A percentile compares a stretch with the other conserved stretches of the same genome.
Evolutionary conservation across 1,140 invertebrate species (phyloP).

Genomic region (Cepaea nemoralis): DNA sequence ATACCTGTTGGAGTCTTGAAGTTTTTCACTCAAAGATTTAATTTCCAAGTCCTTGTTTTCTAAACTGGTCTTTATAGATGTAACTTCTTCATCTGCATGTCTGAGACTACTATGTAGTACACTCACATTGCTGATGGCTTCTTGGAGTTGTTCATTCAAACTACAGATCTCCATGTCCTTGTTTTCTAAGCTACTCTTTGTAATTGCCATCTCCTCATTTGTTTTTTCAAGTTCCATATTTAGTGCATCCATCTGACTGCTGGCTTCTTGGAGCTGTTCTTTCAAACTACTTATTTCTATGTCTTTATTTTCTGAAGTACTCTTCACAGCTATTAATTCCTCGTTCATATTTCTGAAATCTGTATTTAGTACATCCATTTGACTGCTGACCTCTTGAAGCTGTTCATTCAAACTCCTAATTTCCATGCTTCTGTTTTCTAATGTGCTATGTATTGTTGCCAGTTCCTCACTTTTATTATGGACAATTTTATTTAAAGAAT

Average conservation of each 20-base stretch:
- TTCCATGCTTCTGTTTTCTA: neutral
- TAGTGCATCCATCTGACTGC: neutral
- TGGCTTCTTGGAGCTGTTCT: neutral
- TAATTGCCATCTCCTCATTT: constrained; percentile 23
- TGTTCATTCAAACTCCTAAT: neutral
- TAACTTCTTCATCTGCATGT: neutral
- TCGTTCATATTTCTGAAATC: neutral
- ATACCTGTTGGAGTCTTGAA: neutral
- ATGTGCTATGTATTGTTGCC: neutral
- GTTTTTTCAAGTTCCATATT: neutral
- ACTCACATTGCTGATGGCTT: neutral
- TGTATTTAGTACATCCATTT: neutral
- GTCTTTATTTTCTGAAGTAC: neutral
- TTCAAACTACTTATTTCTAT: neutral
- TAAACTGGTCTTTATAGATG: neutral
- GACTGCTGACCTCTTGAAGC: neutral
- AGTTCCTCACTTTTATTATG: constrained; percentile 8
- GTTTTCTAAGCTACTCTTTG: neutral
- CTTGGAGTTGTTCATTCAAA: neutral
- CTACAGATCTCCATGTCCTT: neutral
- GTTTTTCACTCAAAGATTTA: neutral
- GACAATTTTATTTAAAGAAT: too few relatives aligned
- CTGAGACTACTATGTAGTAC: neutral
- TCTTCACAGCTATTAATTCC: neutral
- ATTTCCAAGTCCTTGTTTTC: constrained; percentile 7